Evolutionary conservation across 2,113 vertebrate species (phyloP).

Genomic region (Sterrhoptilus dennistouni): DNA sequence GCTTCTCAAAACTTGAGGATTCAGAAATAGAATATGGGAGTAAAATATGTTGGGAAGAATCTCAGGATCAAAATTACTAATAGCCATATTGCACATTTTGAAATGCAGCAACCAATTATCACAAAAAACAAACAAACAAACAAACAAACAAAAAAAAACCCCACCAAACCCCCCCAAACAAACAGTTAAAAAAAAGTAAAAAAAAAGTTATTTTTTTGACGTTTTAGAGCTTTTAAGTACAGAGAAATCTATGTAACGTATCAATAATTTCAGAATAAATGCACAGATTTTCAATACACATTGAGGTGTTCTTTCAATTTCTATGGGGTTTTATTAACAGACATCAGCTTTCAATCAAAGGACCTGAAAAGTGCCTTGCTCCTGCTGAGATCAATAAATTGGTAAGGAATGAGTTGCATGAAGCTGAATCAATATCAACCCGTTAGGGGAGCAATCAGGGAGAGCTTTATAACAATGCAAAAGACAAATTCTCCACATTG

Average conservation of each 20-base stretch:
- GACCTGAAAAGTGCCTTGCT: background rate
- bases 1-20: background rate
- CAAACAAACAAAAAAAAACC: background rate
- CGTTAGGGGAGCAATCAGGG: background rate
- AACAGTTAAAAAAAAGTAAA: background rate
- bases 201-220: background rate
- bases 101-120: background rate
- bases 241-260: background rate
- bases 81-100: background rate
- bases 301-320: background rate
- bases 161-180: too few relatives aligned
- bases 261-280: conserved; percentile 18
- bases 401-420: background rate
- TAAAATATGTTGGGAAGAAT: background rate
- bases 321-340: background rate
- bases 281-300: background rate
- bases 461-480: background rate
- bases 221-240: background rate
- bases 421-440: background rate
- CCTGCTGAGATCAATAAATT: background rate
- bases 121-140: background rate
- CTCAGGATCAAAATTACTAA: background rate
- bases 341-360: background rate
- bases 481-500: background rate
- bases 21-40: background rate